Evolutionary conservation across 2,888 invertebrate species (phyloP), one percentile per base, ranked within the genome.

Genomic region (Emmelina monodactyla): DNA sequence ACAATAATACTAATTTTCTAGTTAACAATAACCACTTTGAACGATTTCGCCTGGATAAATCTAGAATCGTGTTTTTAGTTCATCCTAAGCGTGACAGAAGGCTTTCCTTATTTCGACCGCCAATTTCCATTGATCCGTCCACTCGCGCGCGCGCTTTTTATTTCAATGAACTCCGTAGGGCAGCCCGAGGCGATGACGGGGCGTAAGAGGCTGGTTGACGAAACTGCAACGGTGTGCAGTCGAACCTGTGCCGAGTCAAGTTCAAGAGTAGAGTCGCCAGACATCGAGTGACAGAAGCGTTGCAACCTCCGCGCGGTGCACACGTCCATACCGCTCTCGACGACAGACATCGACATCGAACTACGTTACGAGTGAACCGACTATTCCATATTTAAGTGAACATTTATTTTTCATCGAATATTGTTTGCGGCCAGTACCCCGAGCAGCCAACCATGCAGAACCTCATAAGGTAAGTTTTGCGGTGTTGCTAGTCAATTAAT

Each of bases 141-240:
- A n/a, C n/a, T n/a, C n/a, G n/a, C n/a, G n/a, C n/a, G n/a, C n/a
- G n/a, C n/a, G n/a, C n/a, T n/a, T n/a, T n/a, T n/a, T n/a, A n/a
- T n/a, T n/a, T n/a, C n/a, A n/a, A n/a, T n/a, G 34, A 22, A 14
- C 30, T n/a, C 16, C 16, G 22, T 14, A 30, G 34, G 34, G 34
- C 30, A 22, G 12, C 2, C 14, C 19, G 25, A 30, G 2, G 25
- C 11, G 29, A 28, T 16, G 11, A 13, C 14, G n/a, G n/a, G 22
- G 30, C 7, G 3, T 11, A 30, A 14, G 14, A 14, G 10, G 14
- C n/a, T 22, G 6, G 16, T 49, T 55, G 53, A 55, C 53, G 47
- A 58, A 64, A 63, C 61, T 68, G 71, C 71, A 71, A 50, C 56
- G 54, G 57, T 58, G 58, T 64, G 69, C 63, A 68, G 49, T 69